Evolutionary conservation across 2,113 vertebrate species (phyloP).

Genomic region (Rhinichthys klamathensis): DNA sequence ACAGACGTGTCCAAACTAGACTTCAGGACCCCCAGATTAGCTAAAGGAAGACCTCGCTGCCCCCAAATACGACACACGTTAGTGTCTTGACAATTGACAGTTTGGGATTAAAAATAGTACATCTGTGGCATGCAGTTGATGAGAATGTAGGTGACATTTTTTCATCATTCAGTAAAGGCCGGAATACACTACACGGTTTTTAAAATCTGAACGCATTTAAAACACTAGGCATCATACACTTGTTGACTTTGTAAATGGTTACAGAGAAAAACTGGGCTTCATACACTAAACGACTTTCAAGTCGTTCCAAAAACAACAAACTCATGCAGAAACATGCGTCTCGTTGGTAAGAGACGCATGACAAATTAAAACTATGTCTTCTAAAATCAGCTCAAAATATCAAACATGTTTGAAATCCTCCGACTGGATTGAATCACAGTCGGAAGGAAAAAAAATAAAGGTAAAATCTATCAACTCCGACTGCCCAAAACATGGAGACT

Average conservation of each 20-base stretch:
- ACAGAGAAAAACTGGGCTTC: neutral
- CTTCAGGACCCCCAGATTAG: constrained; percentile 78
- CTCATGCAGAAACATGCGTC: neutral
- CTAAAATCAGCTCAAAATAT: neutral
- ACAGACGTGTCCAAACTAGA: constrained; percentile 80
- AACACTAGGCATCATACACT: neutral
- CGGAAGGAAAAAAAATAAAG: neutral
- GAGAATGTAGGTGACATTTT: neutral
- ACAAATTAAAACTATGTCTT: neutral
- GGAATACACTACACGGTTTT: neutral
- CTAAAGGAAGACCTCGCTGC: constrained; percentile 84
- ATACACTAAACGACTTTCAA: neutral
- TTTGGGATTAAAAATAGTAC: neutral
- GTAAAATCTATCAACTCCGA: neutral
- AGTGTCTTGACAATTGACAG: neutral
- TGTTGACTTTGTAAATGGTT: neutral
- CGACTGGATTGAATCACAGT: neutral
- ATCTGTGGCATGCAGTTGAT: neutral
- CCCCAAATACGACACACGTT: neutral
- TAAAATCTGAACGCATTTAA: neutral
- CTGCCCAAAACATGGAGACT: neutral
- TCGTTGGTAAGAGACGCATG: neutral
- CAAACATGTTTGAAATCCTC: neutral
- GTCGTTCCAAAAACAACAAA: neutral
- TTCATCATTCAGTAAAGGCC: neutral